These are phyloP conservation scores for Mesaphorura yosii DNA, from an alignment of 1,140 invertebrate species.

Conservation along the genomic window DNA sequence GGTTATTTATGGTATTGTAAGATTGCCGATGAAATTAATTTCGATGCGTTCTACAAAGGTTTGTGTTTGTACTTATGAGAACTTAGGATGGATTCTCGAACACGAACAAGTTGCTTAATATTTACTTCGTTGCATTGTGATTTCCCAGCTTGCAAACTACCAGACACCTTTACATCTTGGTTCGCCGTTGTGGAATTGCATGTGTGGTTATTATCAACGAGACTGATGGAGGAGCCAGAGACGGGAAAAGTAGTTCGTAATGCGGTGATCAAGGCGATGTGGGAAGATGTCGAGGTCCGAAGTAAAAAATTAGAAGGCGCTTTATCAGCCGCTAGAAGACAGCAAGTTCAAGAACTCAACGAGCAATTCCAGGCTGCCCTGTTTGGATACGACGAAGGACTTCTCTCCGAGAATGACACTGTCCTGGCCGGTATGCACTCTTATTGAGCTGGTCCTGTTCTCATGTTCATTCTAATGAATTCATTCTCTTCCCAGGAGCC, in stretches of 20 bases:
- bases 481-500: conserved; percentile 37
- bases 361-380: conserved; percentile 71
- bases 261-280: conserved; percentile 60
- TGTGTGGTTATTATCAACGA: conserved; percentile 64
- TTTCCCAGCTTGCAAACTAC: conserved; percentile 53
- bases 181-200: conserved; percentile 70
- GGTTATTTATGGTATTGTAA: conserved; percentile 8
- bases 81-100: background rate
- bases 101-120: background rate
- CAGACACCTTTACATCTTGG: conserved; percentile 72
- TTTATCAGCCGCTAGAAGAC: conserved; percentile 27
- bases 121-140: background rate
- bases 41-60: conserved; percentile 30
- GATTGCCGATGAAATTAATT: conserved; percentile 27
- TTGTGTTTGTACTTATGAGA: conserved; percentile 13
- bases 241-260: conserved; percentile 59
- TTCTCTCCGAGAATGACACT: conserved; percentile 56
- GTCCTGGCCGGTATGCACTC: conserved; percentile 49
- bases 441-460: background rate
- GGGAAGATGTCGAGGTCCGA: conserved; percentile 62
- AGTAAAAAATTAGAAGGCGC: conserved; percentile 53
- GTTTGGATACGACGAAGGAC: conserved; percentile 73
- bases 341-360: conserved; percentile 41
- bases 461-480: background rate
- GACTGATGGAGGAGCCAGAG: conserved; percentile 61